Conservation (phyloP, 64 coral and sea anemone genomes). For the Catalaphyllia jardinei region DNA sequence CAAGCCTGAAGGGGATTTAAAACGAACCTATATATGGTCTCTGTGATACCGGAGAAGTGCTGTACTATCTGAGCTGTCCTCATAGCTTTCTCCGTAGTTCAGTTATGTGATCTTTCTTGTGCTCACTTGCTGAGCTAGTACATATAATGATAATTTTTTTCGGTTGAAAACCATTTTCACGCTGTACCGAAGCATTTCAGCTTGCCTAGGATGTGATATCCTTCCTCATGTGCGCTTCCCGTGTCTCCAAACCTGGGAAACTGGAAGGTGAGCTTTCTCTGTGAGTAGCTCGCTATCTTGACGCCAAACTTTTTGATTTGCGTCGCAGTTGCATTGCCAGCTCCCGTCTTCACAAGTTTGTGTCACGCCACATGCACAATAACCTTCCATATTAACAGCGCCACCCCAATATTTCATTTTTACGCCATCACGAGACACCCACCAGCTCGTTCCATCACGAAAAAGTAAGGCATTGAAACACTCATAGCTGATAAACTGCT, state of each 20-base stretch:
- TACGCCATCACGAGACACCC: constrained; percentile 19
- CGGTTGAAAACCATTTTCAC: no score
- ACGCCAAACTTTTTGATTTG: neutral
- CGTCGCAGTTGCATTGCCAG: neutral
- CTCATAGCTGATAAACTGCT: constrained; percentile 39
- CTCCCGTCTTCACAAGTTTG: neutral
- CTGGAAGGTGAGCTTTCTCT: constrained; percentile 15
- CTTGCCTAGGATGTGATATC: no score
- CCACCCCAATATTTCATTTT: constrained; percentile 38
- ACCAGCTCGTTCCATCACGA: neutral
- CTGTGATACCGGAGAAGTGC: no score
- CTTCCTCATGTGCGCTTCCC: no score
- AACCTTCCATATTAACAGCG: neutral
- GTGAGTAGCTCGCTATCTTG: constrained; percentile 22
- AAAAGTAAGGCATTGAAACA: neutral
- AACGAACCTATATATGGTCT: no score
- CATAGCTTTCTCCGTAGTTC: no score
- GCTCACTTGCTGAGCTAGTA: no score
- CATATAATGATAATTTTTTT: no score
- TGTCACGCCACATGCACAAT: constrained; percentile 20
- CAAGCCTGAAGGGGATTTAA: no score
- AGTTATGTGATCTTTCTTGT: no score
- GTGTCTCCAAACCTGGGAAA: constrained; percentile 21
- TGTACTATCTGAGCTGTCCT: no score
- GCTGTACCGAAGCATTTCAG: no score